Evolutionary conservation across 1,140 invertebrate genomes (phyloP), one percentile per base, ranked within the genome.

Genomic region (Procambarus virginalis): DNA sequence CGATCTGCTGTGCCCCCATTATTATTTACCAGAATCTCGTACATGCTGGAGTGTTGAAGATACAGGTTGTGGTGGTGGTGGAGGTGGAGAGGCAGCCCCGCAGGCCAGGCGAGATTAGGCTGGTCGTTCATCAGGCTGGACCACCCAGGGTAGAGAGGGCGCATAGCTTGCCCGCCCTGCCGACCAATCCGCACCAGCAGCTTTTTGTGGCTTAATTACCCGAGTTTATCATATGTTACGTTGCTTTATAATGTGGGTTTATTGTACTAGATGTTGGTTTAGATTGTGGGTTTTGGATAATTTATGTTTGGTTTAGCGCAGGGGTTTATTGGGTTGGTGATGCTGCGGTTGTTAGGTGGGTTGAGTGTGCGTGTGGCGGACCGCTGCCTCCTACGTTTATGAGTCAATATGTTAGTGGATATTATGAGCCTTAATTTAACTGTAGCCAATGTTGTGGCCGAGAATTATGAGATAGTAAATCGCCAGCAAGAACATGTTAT

Each of bases 121-220:
- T 34, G 34, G 68, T 73, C 22, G 68, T 73, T 34, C 68, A 73
- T 73, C 68, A 73, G 68, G 68, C 68, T 73, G 68, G 68, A 73
- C 68, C 68, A 73, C 68, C 68, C 68, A 73, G n/a, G 68, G n/a
- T 22, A 73, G 5, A n/a, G 68, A 34, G 68, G n/a, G 68, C 64
- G 10, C n/a, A n/a, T 73, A 14, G 60, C 68, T 68, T 34, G 34
- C 64, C 20, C 60, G 12, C 60, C 60, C 14, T 22, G 22, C 20
- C 68, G 4, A 5, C 68, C 68, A 12, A 10, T 64, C 60, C 60
- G 17, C 60, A 20, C 60, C 60, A 20, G 12, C 60, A 64, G 60
- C 68, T 73, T 73, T 73, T 73, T 73, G 68, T 73, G n/a, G 34
- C 78, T 80, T 80, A 80, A 80, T 80, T 80, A 80, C 49, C 55